A percentile compares a stretch with the other conserved stretches of the same genome.
Evolutionary conservation across 2,888 invertebrate species (phyloP).

Genomic region (Synanthedon tipuliformis): DNA sequence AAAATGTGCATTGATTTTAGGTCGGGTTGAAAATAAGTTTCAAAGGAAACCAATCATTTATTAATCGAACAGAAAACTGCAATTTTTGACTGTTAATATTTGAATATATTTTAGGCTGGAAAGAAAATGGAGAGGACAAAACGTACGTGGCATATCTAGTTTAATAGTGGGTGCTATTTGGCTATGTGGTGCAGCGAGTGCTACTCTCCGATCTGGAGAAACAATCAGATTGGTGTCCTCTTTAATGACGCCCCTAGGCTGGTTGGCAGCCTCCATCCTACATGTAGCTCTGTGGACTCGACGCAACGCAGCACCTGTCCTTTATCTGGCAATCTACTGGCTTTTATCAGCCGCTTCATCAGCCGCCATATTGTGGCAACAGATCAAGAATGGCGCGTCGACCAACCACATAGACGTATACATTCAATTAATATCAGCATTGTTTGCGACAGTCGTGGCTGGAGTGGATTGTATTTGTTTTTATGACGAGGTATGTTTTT

Average conservation of each 20-base stretch:
- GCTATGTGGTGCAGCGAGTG: conserved; percentile 42
- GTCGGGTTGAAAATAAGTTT: neutral
- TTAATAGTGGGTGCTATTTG: conserved; percentile 35
- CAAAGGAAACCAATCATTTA: too few relatives aligned
- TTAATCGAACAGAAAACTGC: neutral
- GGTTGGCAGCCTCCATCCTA: conserved; percentile 52
- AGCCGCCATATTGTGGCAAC: conserved; percentile 35
- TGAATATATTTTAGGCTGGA: conserved; percentile 14
- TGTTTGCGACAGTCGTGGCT: conserved; percentile 36
- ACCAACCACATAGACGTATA: conserved; percentile 34
- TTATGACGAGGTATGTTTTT: conserved; percentile 51
- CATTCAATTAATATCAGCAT: conserved; percentile 32
- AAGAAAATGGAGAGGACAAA: conserved; percentile 49
- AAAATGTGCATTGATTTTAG: neutral
- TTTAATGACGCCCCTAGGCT: conserved; percentile 43
- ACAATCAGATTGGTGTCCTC: conserved; percentile 39
- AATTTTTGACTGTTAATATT: neutral
- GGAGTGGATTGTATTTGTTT: conserved; percentile 51
- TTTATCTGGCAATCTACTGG: conserved; percentile 61
- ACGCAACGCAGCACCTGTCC: conserved; percentile 45
- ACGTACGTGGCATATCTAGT: conserved; percentile 43
- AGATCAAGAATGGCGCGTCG: conserved; percentile 18
- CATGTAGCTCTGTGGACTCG: conserved; percentile 52
- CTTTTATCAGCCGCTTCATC: conserved; percentile 39
- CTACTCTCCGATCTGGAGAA: conserved; percentile 31